Evolutionary conservation across 1,140 invertebrate species (phyloP), one percentile per base, ranked within the genome.

Genomic region (Drosophila melanica): DNA sequence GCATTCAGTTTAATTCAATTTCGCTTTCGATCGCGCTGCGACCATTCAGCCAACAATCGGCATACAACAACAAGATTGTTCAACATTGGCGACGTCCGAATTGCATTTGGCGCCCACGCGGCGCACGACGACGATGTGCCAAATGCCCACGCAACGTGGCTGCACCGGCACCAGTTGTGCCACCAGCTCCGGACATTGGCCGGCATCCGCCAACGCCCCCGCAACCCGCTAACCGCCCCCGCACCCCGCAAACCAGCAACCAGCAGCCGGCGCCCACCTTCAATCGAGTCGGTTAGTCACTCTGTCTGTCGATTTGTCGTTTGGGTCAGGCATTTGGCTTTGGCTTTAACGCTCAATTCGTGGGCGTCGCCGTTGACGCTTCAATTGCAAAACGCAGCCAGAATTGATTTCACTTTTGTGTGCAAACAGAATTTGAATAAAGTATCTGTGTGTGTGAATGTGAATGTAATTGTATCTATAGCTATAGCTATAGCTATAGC

Each of bases 391-490:
- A 71, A 70, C 73, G 81, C 76, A 69, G 48, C 59, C 48, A 80
- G 81, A 85, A 86, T 81, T 86, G 81, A 85, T 86, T 81, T 86
- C 77, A 75, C 74, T 87, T 87, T 79, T 85, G 42, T 45, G 41
- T 57, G 53, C 33, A 67, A 71, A 65, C 53, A 30, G 14, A 77
- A 77, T 66, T 67, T 62, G 66, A 57, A 69, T 75, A 62, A 60
- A 42, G 55, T 33, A 60, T 50, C 16, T 59, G 55, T 45, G 41
- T 23, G 44, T 41, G 44, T 65, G 12, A 3, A 6, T 33, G 30
- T 6, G 7, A 33, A 33, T 33, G 23, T 8, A 65, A 23, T 42
- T 65, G 71, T 42, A 47, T 58, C 44, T 71, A 59, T 57, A 66
- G 66, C 66, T 77, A 59, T 44, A 57, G 57, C 35, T 23, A n/a